Evolutionary conservation across 2,797 vertebrate genomes (phyloP), one percentile per base, ranked within the genome.

Genomic region (Pangasius sanitwongsei): DNA sequence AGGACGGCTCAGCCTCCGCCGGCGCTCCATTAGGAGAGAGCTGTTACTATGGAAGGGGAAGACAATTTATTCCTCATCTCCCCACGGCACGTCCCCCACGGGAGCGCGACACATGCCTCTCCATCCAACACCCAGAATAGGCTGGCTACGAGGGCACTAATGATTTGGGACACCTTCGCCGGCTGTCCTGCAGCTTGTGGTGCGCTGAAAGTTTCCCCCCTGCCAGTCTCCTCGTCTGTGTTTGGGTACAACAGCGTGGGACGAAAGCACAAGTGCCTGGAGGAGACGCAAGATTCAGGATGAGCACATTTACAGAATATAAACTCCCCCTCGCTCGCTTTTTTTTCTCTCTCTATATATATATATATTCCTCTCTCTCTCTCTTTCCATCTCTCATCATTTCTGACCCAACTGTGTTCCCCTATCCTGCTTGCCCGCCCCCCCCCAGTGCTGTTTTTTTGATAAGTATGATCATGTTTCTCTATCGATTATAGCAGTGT

Each of bases 401-500:
- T 28, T 77, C 94, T 94, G 93, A 95, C 94, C 92, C 94, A 91
- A 92, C 93, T 89, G 23, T 92, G 86, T 92, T 94, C 94, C 94
- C 92, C 93, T 94, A 92, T 91, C 90, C 92, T 82, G 89, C 92
- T 92, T 92, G 53, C 81, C 80, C 87, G 61, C 86, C 84, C 93
- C 12, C 4, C 3, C 28, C n/a, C 6, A 7, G 23, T 25, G 9
- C 18, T 92, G 93, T 93, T 94, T 95, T 93, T 93, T 96, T 95
- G 96, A 95, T 95, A 95, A 95, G 92, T 93, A 91, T 93, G 94
- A 95, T 96, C 92, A 88, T 90, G 89, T 96, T 95, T 93, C 94
- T 88, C 93, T 94, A 96, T 96, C 94, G 94, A 92, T 95, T 94
- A 92, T 93, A 63, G 89, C 94, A 94, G 94, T 92, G 91, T 94